Evolutionary conservation across 2,888 invertebrate genomes (phyloP).

Genomic region (Iphiclides podalirius): DNA sequence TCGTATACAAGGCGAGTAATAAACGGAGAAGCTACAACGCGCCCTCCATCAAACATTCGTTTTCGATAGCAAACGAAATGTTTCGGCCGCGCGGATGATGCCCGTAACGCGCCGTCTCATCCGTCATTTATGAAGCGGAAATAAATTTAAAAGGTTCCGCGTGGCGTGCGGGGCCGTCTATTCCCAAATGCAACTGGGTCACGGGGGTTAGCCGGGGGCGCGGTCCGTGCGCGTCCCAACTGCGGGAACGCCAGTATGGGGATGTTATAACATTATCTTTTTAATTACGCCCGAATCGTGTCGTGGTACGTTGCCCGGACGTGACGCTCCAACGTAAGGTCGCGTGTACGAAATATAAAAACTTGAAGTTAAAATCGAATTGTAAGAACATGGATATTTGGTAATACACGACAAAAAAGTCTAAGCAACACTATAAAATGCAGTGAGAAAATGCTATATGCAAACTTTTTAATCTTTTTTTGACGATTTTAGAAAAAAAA

Average conservation of each 20-base stretch:
- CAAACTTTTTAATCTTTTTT: too few species aligned
- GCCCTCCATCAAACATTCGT: conserved; percentile 8
- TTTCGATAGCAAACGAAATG: not conserved
- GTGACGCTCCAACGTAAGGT: not conserved
- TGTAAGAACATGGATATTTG: too few species aligned
- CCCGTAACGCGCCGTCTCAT: conserved; percentile 11
- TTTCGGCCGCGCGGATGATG: not conserved
- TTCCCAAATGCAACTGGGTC: conserved; percentile 54
- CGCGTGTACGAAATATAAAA: too few species aligned
- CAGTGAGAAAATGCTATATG: too few species aligned
- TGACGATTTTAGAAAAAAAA: too few species aligned
- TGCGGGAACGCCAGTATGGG: conserved; percentile 21
- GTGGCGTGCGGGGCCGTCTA: conserved; percentile 30
- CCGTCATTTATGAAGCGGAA: conserved; percentile 30
- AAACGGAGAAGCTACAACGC: too few species aligned
- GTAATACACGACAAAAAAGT: too few species aligned
- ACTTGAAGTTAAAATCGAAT: too few species aligned
- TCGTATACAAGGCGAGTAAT: not conserved
- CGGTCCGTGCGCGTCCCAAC: conserved; percentile 35
- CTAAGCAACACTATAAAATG: too few species aligned
- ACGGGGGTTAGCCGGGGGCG: conserved; percentile 46
- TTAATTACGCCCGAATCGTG: conserved; percentile 37
- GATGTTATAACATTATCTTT: conserved; percentile 40
- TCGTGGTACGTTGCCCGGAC: conserved; percentile 20
- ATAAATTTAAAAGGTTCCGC: conserved; percentile 25